Conservation (phyloP, 2,888 invertebrate species). For the Pegoplata infirma region DNA sequence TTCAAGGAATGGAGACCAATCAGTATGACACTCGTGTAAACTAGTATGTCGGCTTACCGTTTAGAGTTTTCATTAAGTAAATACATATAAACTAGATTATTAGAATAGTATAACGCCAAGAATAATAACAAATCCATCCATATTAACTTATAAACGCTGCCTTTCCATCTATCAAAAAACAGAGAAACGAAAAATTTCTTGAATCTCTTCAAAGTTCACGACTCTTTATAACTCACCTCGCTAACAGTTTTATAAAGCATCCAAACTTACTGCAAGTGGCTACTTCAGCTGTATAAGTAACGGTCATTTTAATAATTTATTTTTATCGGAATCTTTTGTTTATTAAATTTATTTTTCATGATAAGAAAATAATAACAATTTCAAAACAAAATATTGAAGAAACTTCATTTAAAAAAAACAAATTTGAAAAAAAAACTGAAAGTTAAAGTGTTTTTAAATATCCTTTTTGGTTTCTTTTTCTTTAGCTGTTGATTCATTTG, state of each 20-base stretch:
- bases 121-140: conserved; percentile 92
- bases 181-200: not conserved
- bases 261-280: conserved; percentile 71
- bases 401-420: not conserved
- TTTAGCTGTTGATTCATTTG: not conserved
- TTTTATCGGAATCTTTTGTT: not conserved
- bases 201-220: not conserved
- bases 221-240: conserved; percentile 64
- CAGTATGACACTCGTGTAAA: too few relatives aligned
- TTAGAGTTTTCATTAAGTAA: conserved; percentile 55
- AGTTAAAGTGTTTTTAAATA: conserved; percentile 8
- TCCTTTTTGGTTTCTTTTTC: conserved; percentile 25
- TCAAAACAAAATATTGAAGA: conserved; percentile 1
- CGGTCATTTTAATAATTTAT: conserved; percentile 69
- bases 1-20: too few relatives aligned
- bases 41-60: conserved; percentile 54
- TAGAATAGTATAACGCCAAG: conserved; percentile 84
- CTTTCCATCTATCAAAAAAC: conserved; percentile 86
- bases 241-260: conserved; percentile 70
- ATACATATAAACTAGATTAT: conserved; percentile 65
- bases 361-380: not conserved
- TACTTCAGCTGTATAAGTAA: conserved; percentile 73
- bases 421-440: not conserved
- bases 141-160: conserved; percentile 94
- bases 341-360: not conserved